These are phyloP conservation scores for Axinella damicornis DNA, from an alignment of 37 sponge, comb jelly and placozoan genomes.

Conservation along the genomic window DNA sequence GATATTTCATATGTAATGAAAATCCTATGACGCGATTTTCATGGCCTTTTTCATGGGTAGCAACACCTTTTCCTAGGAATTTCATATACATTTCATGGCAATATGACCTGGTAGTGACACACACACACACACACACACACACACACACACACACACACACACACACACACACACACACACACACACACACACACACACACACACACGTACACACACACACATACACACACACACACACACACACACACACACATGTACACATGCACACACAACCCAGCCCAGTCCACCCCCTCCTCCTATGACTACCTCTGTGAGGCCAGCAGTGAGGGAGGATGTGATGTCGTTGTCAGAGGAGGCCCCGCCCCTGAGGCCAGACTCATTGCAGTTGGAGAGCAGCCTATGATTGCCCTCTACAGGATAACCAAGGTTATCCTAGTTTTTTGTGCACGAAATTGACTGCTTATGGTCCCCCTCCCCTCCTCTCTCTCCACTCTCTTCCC, in stretches of 20 bases:
- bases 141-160: too few species aligned
- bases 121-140: too few species aligned
- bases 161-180: too few species aligned
- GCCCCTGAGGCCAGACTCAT: slow-evolving; percentile 69
- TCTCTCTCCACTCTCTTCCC: too few species aligned
- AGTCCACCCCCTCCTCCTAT: slow-evolving; percentile 55
- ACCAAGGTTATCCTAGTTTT: slow-evolving; percentile 48
- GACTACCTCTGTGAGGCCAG: slow-evolving; percentile 86
- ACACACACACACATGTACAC: not conserved
- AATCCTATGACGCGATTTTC: too few species aligned
- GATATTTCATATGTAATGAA: too few species aligned
- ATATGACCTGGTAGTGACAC: too few species aligned
- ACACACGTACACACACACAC: not conserved
- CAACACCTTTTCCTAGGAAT: too few species aligned
- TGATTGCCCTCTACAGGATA: slow-evolving; percentile 77
- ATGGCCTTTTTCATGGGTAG: too few species aligned
- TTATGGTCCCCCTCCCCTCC: too few species aligned
- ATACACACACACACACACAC: slow-evolving; percentile 9
- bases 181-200: not conserved
- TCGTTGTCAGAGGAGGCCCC: slow-evolving; percentile 36
- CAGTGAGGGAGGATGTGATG: slow-evolving; percentile 70
- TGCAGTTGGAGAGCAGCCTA: slow-evolving; percentile 75
- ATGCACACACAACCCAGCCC: slow-evolving; percentile 29
- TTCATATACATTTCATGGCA: too few species aligned
- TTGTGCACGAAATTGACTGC: not conserved